Evolutionary conservation across 2,888 invertebrate genomes (phyloP).

Genomic region (Lottia gigantea): DNA sequence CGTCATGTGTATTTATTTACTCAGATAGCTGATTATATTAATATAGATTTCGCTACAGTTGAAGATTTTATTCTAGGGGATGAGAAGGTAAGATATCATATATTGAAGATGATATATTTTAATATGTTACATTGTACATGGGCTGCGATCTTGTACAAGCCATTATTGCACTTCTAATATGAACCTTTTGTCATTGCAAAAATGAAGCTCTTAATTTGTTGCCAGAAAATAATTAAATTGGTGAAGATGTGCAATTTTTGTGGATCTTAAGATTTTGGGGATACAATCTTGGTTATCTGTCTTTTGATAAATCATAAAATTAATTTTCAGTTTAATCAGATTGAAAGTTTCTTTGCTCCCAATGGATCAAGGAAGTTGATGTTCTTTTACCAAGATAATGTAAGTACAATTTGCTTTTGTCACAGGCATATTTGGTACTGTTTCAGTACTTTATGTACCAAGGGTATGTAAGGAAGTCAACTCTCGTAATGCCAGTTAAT

Average conservation of each 20-base stretch:
- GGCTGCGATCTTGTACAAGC: too few species aligned
- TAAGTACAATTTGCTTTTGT: slow-evolving; percentile 23
- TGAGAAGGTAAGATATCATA: slow-evolving; percentile 59
- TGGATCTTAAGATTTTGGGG: too few species aligned
- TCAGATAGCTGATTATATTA: slow-evolving; percentile 62
- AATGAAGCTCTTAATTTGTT: too few species aligned
- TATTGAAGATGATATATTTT: too few species aligned
- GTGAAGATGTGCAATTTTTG: too few species aligned
- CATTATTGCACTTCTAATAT: too few species aligned
- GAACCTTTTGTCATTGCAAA: too few species aligned
- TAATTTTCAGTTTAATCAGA: slow-evolving; percentile 63
- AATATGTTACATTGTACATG: too few species aligned
- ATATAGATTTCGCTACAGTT: slow-evolving; percentile 54
- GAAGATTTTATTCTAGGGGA: slow-evolving; percentile 66
- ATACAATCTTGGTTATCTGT: too few species aligned
- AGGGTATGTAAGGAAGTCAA: too few species aligned
- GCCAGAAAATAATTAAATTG: too few species aligned
- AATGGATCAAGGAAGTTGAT: slow-evolving; percentile 65
- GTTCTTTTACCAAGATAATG: slow-evolving; percentile 66
- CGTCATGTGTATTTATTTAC: slow-evolving; percentile 61
- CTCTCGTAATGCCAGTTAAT: too few species aligned
- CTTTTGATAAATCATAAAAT: neutral
- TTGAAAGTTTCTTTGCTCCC: slow-evolving; percentile 64
- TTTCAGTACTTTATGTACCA: neutral
- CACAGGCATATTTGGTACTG: neutral